phyloP scores from a whole-genome alignment of 2,113 vertebrate species.

The Atractosteus spatula region DNA sequence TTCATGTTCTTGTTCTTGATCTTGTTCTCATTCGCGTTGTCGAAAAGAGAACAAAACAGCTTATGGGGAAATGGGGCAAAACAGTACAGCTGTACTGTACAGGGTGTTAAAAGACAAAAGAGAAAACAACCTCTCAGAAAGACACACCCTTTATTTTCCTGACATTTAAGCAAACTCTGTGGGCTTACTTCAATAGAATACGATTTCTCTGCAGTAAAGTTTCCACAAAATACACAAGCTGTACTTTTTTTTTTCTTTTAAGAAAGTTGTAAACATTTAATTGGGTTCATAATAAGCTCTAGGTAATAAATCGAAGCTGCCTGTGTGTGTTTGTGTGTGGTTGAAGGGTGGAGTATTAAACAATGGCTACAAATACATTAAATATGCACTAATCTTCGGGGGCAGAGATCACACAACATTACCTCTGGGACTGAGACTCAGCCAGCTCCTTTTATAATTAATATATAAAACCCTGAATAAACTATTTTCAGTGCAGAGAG shows the following conservation, averaged over 20 bases:
- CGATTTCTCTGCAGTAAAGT: constrained; percentile 44
- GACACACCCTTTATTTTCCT: constrained; percentile 53
- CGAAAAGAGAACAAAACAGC: no score
- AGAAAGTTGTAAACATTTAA: constrained; percentile 60
- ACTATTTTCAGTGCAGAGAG: constrained; percentile 58
- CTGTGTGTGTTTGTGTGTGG: constrained; percentile 31
- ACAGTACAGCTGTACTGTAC: no score
- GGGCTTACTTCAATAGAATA: constrained; percentile 58
- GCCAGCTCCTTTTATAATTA: constrained; percentile 56
- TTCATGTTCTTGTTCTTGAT: no score
- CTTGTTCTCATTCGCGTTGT: no score
- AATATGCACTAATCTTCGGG: constrained; percentile 37
- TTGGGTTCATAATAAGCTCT: constrained; percentile 64
- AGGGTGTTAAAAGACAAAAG: no score
- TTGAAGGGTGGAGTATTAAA: constrained; percentile 35
- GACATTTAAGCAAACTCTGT: constrained; percentile 59
- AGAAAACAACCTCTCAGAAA: constrained; percentile 17
- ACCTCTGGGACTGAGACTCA: constrained; percentile 24
- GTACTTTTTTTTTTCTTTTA: constrained; percentile 55
- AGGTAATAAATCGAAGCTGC: constrained; percentile 53
- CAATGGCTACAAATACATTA: constrained; percentile 40
- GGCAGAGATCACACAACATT: constrained; percentile 27
- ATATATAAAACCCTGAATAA: constrained; percentile 63
- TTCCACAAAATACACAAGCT: constrained; percentile 51
- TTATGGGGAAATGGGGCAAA: no score